Conservation (phyloP, 2,888 invertebrate genomes). For the Dasypolia templi region DNA sequence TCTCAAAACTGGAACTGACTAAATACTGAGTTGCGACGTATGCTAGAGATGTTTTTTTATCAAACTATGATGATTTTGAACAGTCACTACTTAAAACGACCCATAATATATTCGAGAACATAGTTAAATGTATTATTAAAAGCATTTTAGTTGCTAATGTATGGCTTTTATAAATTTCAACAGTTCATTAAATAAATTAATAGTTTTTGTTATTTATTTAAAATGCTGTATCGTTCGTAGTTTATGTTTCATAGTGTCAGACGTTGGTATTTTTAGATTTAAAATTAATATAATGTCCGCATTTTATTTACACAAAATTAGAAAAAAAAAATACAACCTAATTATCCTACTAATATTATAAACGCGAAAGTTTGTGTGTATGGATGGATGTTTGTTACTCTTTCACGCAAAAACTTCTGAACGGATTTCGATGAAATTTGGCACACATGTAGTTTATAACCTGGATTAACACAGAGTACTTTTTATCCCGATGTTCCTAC, state of each 20-base stretch:
- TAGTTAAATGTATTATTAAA: constrained; percentile 43
- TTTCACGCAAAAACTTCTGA: no score
- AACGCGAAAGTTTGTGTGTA: no score
- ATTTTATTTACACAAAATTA: constrained; percentile 27
- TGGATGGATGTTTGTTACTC: no score
- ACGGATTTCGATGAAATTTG: no score
- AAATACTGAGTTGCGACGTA: constrained; percentile 10
- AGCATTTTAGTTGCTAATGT: constrained; percentile 27
- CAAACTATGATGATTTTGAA: constrained; percentile 22
- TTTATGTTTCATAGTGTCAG: constrained; percentile 30
- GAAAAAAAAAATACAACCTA: background rate
- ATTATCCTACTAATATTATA: no score
- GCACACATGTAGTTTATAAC: no score
- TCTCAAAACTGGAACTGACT: no score
- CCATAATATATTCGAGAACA: constrained; percentile 39
- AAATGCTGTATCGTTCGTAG: constrained; percentile 25
- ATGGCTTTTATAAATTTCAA: constrained; percentile 53
- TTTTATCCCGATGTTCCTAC: no score
- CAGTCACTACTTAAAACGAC: constrained; percentile 17
- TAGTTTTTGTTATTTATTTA: constrained; percentile 45
- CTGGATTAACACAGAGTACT: no score
- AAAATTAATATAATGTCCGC: constrained; percentile 6
- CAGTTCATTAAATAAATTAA: constrained; percentile 45
- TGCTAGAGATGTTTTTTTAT: constrained; percentile 35
- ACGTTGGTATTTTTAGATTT: constrained; percentile 29